Percentiles rank a stretch among this genome's conserved stretches.
Evolutionary conservation across 1,140 invertebrate species (phyloP).

Genomic region (Argopecten irradians): DNA sequence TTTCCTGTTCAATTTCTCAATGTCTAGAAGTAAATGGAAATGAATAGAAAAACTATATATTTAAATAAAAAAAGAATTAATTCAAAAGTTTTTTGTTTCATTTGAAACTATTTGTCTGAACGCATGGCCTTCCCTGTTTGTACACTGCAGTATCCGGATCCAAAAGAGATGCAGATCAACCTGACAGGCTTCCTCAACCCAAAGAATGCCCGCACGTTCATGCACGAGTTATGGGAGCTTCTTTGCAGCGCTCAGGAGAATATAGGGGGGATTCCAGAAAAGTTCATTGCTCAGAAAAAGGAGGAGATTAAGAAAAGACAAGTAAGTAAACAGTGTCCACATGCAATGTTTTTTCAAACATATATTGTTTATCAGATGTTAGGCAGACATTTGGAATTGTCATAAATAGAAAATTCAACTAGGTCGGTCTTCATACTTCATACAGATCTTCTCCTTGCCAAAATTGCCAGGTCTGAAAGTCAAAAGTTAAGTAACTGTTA

Average conservation of each 20-base stretch:
- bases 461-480: too few relatives aligned
- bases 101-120: slow-evolving; percentile 30
- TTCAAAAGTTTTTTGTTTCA: too few relatives aligned
- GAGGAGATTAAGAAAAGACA: slow-evolving; percentile 89
- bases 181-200: slow-evolving; percentile 99
- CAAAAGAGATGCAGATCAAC: slow-evolving; percentile 99
- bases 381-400: too few relatives aligned
- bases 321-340: too few relatives aligned
- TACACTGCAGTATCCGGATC: slow-evolving; percentile 86
- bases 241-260: slow-evolving; percentile 96
- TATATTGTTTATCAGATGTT: too few relatives aligned
- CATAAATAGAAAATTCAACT: too few relatives aligned
- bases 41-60: neutral
- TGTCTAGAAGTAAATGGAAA: neutral
- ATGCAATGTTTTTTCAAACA: too few relatives aligned
- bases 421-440: too few relatives aligned
- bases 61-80: neutral
- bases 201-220: slow-evolving; percentile 97
- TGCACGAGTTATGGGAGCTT: slow-evolving; percentile 97
- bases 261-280: slow-evolving; percentile 94
- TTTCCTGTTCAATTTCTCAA: neutral
- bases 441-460: too few relatives aligned
- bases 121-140: slow-evolving; percentile 61
- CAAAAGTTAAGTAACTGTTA: too few relatives aligned
- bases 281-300: slow-evolving; percentile 96